Evolutionary conservation across 1,140 invertebrate genomes (phyloP).

Genomic region (Calliphora vicina): DNA sequence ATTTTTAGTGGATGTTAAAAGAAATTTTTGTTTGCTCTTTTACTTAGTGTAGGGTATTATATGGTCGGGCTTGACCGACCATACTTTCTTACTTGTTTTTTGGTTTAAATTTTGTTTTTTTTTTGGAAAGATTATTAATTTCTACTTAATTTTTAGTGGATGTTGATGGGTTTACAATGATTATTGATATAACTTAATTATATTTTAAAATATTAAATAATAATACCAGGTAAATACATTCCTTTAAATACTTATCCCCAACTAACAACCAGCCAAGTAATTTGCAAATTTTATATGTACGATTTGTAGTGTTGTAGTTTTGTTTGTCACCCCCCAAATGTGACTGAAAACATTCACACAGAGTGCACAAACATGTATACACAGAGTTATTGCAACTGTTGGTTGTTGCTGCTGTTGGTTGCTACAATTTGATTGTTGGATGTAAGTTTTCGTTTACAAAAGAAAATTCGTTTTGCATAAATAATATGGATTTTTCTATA

Average conservation of each 20-base stretch:
- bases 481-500: slow-evolving; percentile 23
- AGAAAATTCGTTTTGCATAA: slow-evolving; percentile 31
- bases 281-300: not conserved
- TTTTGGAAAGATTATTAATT: too few relatives aligned
- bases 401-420: not conserved
- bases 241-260: too few relatives aligned
- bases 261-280: not conserved
- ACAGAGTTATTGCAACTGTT: not conserved
- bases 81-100: too few relatives aligned
- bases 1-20: too few relatives aligned
- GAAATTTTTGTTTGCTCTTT: too few relatives aligned
- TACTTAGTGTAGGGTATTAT: too few relatives aligned
- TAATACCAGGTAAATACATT: not conserved
- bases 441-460: not conserved
- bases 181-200: too few relatives aligned
- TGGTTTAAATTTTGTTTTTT: too few relatives aligned
- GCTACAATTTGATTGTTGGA: not conserved
- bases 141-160: too few relatives aligned
- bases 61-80: too few relatives aligned
- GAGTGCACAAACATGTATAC: not conserved
- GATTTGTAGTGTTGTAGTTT: not conserved
- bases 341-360: not conserved
- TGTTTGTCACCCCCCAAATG: not conserved
- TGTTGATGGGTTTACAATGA: too few relatives aligned
- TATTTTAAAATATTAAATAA: too few relatives aligned